phyloP scores from a whole-genome alignment of 2,797 vertebrate genomes.

The Anguilla pacifica region DNA sequence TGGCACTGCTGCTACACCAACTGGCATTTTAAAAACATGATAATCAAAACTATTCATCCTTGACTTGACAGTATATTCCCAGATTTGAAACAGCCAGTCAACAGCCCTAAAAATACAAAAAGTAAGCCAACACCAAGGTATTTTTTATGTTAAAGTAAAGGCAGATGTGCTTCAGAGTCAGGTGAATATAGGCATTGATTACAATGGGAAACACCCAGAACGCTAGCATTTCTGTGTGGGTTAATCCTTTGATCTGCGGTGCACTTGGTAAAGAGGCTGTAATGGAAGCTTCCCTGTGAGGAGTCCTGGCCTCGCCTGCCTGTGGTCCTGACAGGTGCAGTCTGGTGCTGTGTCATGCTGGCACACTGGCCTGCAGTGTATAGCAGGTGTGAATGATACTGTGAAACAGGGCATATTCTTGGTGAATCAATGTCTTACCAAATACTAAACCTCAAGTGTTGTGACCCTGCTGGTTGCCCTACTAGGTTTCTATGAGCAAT shows the following conservation, averaged over 20 bases:
- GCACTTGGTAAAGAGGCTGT: constrained; percentile 37
- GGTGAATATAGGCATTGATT: constrained; percentile 59
- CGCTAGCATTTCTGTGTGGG: constrained; percentile 52
- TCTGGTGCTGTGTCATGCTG: neutral
- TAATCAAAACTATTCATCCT: neutral
- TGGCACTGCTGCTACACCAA: neutral
- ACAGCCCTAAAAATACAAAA: constrained; percentile 18
- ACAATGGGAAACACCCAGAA: constrained; percentile 51
- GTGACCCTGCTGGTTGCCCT: neutral
- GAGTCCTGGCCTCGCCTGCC: constrained; percentile 38
- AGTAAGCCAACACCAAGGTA: neutral
- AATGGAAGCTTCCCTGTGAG: constrained; percentile 31
- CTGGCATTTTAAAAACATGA: neutral
- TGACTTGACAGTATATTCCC: too few species aligned
- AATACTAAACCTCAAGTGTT: neutral
- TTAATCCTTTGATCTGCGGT: constrained; percentile 61
- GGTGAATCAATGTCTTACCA: neutral
- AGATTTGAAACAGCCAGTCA: neutral
- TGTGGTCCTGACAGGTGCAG: constrained; percentile 12
- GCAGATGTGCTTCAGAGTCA: constrained; percentile 44
- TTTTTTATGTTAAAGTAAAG: neutral
- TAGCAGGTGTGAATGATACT: neutral
- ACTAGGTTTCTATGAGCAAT: neutral
- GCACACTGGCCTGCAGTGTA: neutral
- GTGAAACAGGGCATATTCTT: neutral